Percentiles rank a stretch among this genome's conserved stretches.
Evolutionary conservation across 2,797 vertebrate species (phyloP).

Genomic region (Peromyscus attwateri): DNA sequence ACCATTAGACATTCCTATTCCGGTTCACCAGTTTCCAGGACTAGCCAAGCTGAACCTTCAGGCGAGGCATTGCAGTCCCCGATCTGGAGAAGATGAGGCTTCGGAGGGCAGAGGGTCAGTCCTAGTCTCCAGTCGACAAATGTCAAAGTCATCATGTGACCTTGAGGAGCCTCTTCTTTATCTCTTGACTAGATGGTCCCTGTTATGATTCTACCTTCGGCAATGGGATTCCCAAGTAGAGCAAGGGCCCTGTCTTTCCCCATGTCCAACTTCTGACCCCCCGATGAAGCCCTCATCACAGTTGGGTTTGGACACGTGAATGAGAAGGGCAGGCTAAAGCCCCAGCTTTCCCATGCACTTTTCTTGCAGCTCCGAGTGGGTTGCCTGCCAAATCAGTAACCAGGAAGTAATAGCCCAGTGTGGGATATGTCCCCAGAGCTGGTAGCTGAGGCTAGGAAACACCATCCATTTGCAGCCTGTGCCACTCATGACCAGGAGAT

Average conservation of each 20-base stretch:
- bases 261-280: slow-evolving; percentile 32
- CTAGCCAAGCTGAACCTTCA: background rate
- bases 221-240: background rate
- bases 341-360: slow-evolving; percentile 77
- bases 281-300: slow-evolving; percentile 66
- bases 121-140: background rate
- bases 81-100: background rate
- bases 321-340: slow-evolving; percentile 81
- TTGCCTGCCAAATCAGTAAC: slow-evolving; percentile 86
- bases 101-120: background rate
- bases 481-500: slow-evolving; percentile 77
- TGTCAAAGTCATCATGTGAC: background rate
- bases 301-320: slow-evolving; percentile 80
- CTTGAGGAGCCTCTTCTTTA: background rate
- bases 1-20: background rate
- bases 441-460: slow-evolving; percentile 82
- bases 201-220: background rate
- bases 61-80: background rate
- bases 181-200: background rate
- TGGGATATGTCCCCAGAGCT: slow-evolving; percentile 84
- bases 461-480: slow-evolving; percentile 74
- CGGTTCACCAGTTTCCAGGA: background rate
- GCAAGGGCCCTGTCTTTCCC: background rate
- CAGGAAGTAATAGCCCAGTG: slow-evolving; percentile 86
- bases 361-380: slow-evolving; percentile 79